Base-by-base conservation (phyloP, 2,797 vertebrate species). In the Allobates femoralis region DNA sequence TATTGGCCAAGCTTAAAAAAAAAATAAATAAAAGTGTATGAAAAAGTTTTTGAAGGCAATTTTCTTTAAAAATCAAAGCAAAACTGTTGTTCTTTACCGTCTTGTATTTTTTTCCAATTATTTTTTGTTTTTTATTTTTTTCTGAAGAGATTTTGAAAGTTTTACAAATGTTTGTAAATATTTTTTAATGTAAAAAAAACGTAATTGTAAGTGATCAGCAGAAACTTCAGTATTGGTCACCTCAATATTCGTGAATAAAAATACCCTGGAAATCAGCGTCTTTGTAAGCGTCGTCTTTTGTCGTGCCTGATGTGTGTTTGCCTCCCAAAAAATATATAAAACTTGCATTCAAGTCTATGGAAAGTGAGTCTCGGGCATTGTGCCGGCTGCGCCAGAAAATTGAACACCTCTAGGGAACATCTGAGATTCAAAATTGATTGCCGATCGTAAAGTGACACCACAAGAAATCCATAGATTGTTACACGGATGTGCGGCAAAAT, bases 161-260 rank as follows among this genome's bases (percentile, higher is more conserved):
- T 87, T 85, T 84, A 86, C 76, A 60, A 84, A 58, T 87, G 75
- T 37, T 46, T 87, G 86, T 84, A 87, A 87, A 87, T 87, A 73
- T 55, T 79, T 87, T 87, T 79, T 90, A 67, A 87, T 85, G 81
- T 87, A 88, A 87, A 69, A 71, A 81, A 69, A 64, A 90, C 89
- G 83, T 88, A 81, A 88, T 87, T 90, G 90, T 79, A 30, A 60
- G 21, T 7, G 80, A 51, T 26, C 30, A 1, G 66, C 30, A 26
- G 18, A 67, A n/a, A 28, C 41, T 28, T 46, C 10, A 0, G 34
- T 12, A 51, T 11, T 18, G 56, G 66, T 41, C 66, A 2, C 32
- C 23, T 18, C 19, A 30, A 51, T 15, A 8, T 1, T 53, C 2
- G 28, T 37, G 51, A 82, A 82, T 82, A 55, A 81, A 81, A 55